Percentiles rank a stretch among this genome's conserved stretches.
Evolutionary conservation across 2,888 invertebrate genomes (phyloP).

Genomic region (Drosophila paranaensis): DNA sequence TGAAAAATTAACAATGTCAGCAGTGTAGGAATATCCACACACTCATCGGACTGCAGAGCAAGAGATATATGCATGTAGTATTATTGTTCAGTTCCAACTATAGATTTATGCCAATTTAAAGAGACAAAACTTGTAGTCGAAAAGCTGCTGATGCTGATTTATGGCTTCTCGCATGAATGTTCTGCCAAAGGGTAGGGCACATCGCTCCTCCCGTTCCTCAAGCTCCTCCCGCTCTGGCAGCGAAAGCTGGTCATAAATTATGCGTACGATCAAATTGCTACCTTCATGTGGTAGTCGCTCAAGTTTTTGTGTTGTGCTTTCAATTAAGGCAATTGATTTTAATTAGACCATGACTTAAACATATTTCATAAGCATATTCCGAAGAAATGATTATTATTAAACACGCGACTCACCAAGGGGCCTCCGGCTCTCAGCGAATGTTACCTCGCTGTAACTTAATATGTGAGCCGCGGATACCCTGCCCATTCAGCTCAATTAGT

Average conservation of each 20-base stretch:
- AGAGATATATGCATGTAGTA: slow-evolving; percentile 33
- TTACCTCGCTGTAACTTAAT: slow-evolving; percentile 72
- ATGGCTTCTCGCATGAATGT: slow-evolving; percentile 37
- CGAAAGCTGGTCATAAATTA: slow-evolving; percentile 60
- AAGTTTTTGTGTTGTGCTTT: slow-evolving; percentile 64
- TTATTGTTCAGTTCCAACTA: slow-evolving; percentile 35
- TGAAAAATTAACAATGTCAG: slow-evolving; percentile 74
- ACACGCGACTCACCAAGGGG: slow-evolving; percentile 69
- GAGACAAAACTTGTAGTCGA: slow-evolving; percentile 47
- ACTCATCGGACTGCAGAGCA: neutral
- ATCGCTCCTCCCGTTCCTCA: neutral
- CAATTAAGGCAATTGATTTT: slow-evolving; percentile 81
- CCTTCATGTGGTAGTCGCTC: slow-evolving; percentile 65
- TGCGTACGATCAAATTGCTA: slow-evolving; percentile 78
- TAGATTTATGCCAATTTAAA: slow-evolving; percentile 78
- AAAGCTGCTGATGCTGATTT: slow-evolving; percentile 68
- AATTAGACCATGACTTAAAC: slow-evolving; percentile 78
- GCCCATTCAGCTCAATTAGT: slow-evolving; percentile 72
- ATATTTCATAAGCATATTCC: slow-evolving; percentile 65
- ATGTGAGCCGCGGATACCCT: slow-evolving; percentile 46
- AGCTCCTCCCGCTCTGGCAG: too few species aligned
- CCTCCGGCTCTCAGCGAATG: slow-evolving; percentile 23
- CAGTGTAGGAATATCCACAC: slow-evolving; percentile 16
- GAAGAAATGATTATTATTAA: slow-evolving; percentile 77
- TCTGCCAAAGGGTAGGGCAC: slow-evolving; percentile 26